phyloP scores from a whole-genome alignment of 2,888 invertebrate species.

The Drosophila hamatofila region DNA sequence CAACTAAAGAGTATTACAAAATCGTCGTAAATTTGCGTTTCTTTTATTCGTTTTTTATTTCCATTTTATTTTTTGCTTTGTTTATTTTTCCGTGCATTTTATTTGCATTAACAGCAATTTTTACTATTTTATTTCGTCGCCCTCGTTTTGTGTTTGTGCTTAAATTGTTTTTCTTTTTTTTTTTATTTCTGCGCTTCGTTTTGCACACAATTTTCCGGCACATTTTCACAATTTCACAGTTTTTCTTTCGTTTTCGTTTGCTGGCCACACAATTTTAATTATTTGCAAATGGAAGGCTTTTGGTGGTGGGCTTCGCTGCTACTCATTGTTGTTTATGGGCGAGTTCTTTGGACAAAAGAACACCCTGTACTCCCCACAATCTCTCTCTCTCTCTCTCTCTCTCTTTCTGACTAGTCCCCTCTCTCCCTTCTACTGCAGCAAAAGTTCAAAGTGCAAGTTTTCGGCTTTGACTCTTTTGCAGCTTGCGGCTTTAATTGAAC shows the following conservation, averaged over 20 bases:
- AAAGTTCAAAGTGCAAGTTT: conserved; percentile 61
- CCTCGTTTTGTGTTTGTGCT: conserved; percentile 45
- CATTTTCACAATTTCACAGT: conserved; percentile 40
- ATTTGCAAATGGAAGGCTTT: conserved; percentile 64
- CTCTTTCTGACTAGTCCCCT: no score
- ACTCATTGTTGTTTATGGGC: conserved; percentile 52
- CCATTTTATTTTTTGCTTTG: conserved; percentile 2
- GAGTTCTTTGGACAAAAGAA: conserved; percentile 51
- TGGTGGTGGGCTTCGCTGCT: conserved; percentile 27
- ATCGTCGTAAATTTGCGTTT: background rate
- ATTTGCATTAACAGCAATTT: conserved; percentile 61
- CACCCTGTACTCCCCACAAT: background rate
- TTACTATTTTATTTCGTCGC: conserved; percentile 56
- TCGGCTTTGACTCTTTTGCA: conserved; percentile 38
- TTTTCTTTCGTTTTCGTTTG: conserved; percentile 25
- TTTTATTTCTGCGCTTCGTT: conserved; percentile 33
- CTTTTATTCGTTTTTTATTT: background rate
- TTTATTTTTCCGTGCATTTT: conserved; percentile 25
- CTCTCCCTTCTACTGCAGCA: conserved; percentile 13
- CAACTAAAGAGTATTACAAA: background rate
- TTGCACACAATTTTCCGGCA: conserved; percentile 64
- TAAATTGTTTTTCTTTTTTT: conserved; percentile 32
- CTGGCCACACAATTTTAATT: conserved; percentile 69
- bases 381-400: background rate
- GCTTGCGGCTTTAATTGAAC: conserved; percentile 76